Conservation (phyloP, 2,888 invertebrate species). For the Nezara viridula region DNA sequence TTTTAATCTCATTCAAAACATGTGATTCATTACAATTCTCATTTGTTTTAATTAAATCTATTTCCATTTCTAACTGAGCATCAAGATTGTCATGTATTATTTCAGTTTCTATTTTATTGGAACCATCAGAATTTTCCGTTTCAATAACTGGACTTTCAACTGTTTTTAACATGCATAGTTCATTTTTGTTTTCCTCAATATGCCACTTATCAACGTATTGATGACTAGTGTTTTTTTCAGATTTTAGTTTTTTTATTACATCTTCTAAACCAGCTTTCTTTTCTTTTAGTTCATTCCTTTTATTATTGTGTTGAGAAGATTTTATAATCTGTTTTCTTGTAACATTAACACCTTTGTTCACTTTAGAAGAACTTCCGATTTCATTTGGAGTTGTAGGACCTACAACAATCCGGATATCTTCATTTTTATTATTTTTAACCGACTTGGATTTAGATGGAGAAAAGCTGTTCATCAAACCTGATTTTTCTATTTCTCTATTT, state of each 20-base stretch:
- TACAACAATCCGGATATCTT: neutral
- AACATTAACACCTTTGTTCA: neutral
- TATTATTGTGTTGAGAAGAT: neutral
- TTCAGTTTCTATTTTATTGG: conserved; percentile 17
- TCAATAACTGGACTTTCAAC: neutral
- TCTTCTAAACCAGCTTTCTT: neutral
- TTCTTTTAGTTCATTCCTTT: neutral
- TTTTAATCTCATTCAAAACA: neutral
- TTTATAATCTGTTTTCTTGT: neutral
- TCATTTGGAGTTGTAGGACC: neutral
- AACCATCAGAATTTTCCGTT: neutral
- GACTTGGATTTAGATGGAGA: neutral
- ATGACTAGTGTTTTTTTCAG: neutral
- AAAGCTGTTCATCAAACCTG: neutral
- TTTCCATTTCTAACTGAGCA: conserved; percentile 9
- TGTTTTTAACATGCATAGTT: neutral
- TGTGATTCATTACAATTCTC: neutral
- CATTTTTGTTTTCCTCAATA: neutral
- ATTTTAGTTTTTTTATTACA: neutral
- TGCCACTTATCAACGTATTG: neutral
- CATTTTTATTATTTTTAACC: neutral
- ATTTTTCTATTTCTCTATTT: neutral
- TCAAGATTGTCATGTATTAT: conserved; percentile 27
- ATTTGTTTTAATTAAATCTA: neutral
- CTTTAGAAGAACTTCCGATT: neutral